Base-by-base conservation (phyloP, 2,888 invertebrate species). In the Meiosimyza platycephala region DNA sequence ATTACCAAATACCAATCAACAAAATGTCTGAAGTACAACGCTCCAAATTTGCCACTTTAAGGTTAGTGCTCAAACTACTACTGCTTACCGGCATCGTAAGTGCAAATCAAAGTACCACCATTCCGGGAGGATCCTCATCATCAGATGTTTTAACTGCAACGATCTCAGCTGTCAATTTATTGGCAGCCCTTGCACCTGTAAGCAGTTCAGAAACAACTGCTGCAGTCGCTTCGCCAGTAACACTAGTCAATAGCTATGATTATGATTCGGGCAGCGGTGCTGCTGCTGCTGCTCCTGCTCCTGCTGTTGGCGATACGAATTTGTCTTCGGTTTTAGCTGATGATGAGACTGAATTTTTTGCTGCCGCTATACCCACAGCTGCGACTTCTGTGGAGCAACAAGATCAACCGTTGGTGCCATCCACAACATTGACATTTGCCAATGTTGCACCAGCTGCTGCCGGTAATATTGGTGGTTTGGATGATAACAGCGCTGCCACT, bases 321-420 rank as follows among this genome's bases (percentile, higher is more conserved):
- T 62, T 40, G 33, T 28, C 28, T 52, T 40, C 71, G 13, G 72
- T 74, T 52, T 74, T 67, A 16, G 76, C 68, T 54, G 54, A 77
- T 60, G 76, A 79, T 78, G 82, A 82, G 79, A 80, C 81, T 79
- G 83, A 81, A 81, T 70, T 80, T 77, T 55, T 47, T 16, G 63
- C 13, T 9, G 40, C 40, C 6, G 40, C 40, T 18, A 50, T 50
- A 48, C 76, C 79, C 73, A 83, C 83, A 12, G 74, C 81, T 13
- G 78, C 84, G 60, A 81, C 83, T 13, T 84, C 84, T 68, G 80
- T 83, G 71, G 85, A 85, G 76, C 85, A 85, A 67, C 85, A 85
- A 73, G 84, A 84, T 78, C 84, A 84, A 65, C 84, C 84, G 2
- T 78, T 76, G 6, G 76, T 84, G 55, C 85, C 85, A 15, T 80